Evolutionary conservation across 2,797 vertebrate genomes (phyloP), one percentile per base, ranked within the genome.

Genomic region (Melanitta fusca): DNA sequence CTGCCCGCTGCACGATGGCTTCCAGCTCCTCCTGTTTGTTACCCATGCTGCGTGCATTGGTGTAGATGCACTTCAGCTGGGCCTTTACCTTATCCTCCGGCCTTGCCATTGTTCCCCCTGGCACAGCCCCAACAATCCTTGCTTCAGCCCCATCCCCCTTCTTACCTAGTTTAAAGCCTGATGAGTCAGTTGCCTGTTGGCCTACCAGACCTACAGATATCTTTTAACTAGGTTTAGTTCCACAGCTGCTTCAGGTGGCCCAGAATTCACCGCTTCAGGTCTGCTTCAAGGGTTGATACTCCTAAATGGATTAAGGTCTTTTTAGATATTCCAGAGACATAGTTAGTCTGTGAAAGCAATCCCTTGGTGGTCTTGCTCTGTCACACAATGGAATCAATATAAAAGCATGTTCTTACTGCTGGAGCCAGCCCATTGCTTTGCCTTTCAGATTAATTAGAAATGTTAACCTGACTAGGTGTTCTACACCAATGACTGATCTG

Each of bases 381-480:
- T 71, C 43, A 65, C 19, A 24, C 14, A 19, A 18, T 32, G n/a
- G 14, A 89, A 85, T 87, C 25, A 11, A 3, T 89, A 5, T 25
- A 57, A 87, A 85, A 81, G 41, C 58, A 27, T 19, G 36, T n/a
- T 43, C 32, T 83, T 66, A 18, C 28, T 77, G 54, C 60, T 34
- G 66, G 54, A 91, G 83, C 64, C 71, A 72, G 25, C 53, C 43
- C 62, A 85, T 77, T 88, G 49, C 75, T 92, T 96, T 75, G 49
- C 68, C 64, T 68, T 85, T 73, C 38, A 54, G 60, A 65, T 73
- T 85, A 91, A 22, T 17, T 20, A 1, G 54, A 68, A 27, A 8
- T 16, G 4, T 75, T 66, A 89, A 58, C 60, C 58, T 64, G 24
- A 22, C 53, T 1, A 1, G 45, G 24, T 36, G 27, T 78, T 85